These are phyloP conservation scores for Heliconius himera DNA, from an alignment of 1,140 invertebrate genomes.

Conservation along the genomic window DNA sequence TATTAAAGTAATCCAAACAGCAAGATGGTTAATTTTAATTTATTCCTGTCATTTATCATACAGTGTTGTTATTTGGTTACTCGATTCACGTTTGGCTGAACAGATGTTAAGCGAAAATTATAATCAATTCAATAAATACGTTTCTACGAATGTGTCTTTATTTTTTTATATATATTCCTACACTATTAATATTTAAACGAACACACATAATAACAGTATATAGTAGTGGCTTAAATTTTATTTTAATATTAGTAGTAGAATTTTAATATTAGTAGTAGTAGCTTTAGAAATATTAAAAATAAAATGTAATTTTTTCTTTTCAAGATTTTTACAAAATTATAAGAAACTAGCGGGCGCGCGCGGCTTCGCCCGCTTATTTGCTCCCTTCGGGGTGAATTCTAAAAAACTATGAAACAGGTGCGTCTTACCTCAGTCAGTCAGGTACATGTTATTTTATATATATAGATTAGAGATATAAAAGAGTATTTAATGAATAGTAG, in stretches of 20 bases:
- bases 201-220: no score
- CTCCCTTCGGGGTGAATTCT: no score
- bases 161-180: background rate
- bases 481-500: background rate
- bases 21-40: slow-evolving; percentile 29
- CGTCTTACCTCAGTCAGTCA: no score
- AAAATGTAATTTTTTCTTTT: no score
- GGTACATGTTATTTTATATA: no score
- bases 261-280: no score
- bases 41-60: slow-evolving; percentile 20
- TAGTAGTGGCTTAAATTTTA: no score
- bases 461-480: background rate
- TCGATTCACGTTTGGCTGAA: slow-evolving; percentile 31
- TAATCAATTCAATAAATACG: slow-evolving; percentile 54
- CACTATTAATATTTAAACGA: background rate
- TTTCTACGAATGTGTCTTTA: slow-evolving; percentile 58
- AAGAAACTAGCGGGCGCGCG: no score
- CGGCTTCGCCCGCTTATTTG: no score
- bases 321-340: background rate
- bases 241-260: no score
- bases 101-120: slow-evolving; percentile 52
- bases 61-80: background rate
- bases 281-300: no score
- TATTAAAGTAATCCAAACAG: slow-evolving; percentile 35
- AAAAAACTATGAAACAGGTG: no score